A percentile compares a stretch with the other conserved stretches of the same genome.
Evolutionary conservation across 2,113 vertebrate genomes (phyloP).

Genomic region (Salminus brasiliensis): DNA sequence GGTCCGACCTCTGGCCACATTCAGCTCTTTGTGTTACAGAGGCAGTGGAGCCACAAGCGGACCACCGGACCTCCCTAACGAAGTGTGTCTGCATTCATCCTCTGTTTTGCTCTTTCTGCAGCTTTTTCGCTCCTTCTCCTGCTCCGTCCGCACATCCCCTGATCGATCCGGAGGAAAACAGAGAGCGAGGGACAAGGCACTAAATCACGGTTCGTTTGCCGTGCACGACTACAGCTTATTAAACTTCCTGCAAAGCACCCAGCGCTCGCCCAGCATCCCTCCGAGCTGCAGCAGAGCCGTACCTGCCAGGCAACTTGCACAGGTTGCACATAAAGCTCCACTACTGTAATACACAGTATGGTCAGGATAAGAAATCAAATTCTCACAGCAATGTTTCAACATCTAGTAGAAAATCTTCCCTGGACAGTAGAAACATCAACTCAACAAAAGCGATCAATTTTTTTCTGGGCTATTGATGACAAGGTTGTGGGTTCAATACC

Average conservation of each 20-base stretch:
- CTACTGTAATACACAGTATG: neutral
- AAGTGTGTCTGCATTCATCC: conserved; percentile 31
- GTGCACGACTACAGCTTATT: conserved; percentile 60
- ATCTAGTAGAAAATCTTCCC: too few relatives aligned
- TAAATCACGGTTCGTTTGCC: conserved; percentile 36
- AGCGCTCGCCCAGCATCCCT: neutral
- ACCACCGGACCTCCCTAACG: neutral
- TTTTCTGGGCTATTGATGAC: too few relatives aligned
- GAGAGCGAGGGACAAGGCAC: conserved; percentile 50
- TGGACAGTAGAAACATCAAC: too few relatives aligned
- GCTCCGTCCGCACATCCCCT: conserved; percentile 5
- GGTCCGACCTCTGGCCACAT: neutral
- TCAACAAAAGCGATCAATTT: too few relatives aligned
- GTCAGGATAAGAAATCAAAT: neutral
- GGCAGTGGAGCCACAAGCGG: neutral
- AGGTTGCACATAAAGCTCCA: neutral
- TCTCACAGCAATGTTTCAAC: too few relatives aligned
- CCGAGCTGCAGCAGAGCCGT: neutral
- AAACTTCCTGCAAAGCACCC: conserved; percentile 43
- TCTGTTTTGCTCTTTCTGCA: conserved; percentile 42
- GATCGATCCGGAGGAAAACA: conserved; percentile 70
- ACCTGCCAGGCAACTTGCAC: neutral
- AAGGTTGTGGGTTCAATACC: too few relatives aligned
- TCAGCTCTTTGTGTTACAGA: neutral
- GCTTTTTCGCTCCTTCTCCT: neutral